These are phyloP conservation scores for Phthorimaea operculella DNA, from an alignment of 1,140 invertebrate genomes.

Conservation along the genomic window DNA sequence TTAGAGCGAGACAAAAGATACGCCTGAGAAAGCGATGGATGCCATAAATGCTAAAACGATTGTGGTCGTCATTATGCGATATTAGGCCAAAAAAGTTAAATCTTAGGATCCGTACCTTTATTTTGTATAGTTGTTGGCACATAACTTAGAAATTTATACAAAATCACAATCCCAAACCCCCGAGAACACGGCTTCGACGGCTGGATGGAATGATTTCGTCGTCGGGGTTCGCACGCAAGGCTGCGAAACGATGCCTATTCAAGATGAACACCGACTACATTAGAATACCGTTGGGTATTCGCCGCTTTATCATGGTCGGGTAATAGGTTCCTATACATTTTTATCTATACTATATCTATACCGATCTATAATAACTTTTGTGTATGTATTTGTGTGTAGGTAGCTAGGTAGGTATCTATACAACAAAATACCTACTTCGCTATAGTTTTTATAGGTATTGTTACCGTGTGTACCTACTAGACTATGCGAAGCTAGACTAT, in stretches of 20 bases:
- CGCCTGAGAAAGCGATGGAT: constrained; percentile 65
- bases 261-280: constrained; percentile 30
- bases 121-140: constrained; percentile 62
- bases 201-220: constrained; percentile 67
- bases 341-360: background rate
- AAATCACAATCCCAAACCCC: constrained; percentile 64
- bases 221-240: constrained; percentile 65
- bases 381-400: background rate
- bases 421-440: constrained; percentile 22
- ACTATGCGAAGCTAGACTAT: constrained; percentile 15
- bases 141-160: constrained; percentile 57
- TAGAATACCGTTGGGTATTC: constrained; percentile 23
- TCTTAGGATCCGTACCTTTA: constrained; percentile 46
- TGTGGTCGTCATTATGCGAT: constrained; percentile 34
- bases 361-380: background rate
- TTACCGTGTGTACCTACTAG: constrained; percentile 9
- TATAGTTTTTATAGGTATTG: constrained; percentile 21
- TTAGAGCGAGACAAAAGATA: constrained; percentile 56
- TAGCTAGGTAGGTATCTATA: constrained; percentile 28
- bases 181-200: constrained; percentile 64
- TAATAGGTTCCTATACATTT: constrained; percentile 40
- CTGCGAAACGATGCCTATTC: constrained; percentile 38
- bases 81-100: constrained; percentile 26
- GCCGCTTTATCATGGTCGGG: constrained; percentile 37
- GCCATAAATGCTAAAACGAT: constrained; percentile 63